These are phyloP conservation scores for Anguilla megastoma DNA, from an alignment of 2,797 vertebrate genomes.

Conservation along the genomic window DNA sequence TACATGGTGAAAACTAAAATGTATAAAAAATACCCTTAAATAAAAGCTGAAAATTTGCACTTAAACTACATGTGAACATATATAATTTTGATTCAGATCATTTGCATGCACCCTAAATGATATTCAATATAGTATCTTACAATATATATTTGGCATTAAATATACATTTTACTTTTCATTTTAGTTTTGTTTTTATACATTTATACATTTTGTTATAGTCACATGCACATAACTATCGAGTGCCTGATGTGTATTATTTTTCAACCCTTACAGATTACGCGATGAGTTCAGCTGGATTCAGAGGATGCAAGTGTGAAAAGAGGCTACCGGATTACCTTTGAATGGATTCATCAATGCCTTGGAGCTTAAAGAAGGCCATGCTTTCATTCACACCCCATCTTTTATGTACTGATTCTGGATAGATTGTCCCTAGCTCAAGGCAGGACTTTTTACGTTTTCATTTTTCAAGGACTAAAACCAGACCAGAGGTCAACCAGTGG, in stretches of 20 bases:
- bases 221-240: neutral
- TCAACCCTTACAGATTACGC: neutral
- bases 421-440: neutral
- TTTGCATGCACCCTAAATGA: neutral
- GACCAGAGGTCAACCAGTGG: neutral
- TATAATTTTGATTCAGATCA: neutral
- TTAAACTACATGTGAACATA: no score
- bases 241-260: neutral
- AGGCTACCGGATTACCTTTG: slow-evolving; percentile 1
- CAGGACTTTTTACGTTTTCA: neutral
- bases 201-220: neutral
- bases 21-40: no score
- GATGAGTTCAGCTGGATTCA: neutral
- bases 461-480: neutral
- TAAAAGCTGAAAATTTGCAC: no score
- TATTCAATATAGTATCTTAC: neutral
- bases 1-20: no score
- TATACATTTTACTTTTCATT: neutral
- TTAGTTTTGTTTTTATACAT: neutral
- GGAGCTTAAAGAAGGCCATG: slow-evolving; percentile 1
- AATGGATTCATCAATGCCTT: neutral
- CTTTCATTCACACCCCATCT: neutral
- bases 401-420: neutral
- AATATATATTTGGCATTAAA: neutral
- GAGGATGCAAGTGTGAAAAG: neutral